Percentiles rank a stretch among this genome's conserved stretches.
Evolutionary conservation across 2,113 vertebrate genomes (phyloP).

Genomic region (Piprites chloris): DNA sequence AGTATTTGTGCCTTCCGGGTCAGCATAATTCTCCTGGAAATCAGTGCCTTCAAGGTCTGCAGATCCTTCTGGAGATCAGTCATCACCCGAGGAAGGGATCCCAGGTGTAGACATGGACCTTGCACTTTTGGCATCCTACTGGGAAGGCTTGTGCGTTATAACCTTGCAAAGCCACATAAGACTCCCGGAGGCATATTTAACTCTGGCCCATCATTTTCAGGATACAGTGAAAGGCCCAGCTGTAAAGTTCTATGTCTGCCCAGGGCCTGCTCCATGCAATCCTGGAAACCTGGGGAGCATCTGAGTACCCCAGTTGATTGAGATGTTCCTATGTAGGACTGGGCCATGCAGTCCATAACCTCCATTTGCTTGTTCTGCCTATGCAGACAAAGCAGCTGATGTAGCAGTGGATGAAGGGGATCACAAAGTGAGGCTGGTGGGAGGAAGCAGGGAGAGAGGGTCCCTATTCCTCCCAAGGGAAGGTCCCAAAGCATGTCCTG

Average conservation of each 20-base stretch:
- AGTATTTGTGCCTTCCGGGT: background rate
- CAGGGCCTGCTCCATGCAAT: background rate
- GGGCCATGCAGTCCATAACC: background rate
- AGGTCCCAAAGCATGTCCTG: accelerated
- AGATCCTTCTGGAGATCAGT: background rate
- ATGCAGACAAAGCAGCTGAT: background rate
- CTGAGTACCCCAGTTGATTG: background rate
- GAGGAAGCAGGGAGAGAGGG: background rate
- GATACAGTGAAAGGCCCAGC: background rate
- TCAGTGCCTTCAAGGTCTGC: background rate
- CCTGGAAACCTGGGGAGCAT: background rate
- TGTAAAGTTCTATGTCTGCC: background rate
- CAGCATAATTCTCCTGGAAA: background rate
- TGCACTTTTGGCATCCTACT: background rate
- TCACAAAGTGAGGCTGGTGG: background rate
- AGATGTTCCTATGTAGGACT: background rate
- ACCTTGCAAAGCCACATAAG: background rate
- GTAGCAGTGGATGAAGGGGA: background rate
- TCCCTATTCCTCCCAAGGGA: background rate
- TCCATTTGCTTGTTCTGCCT: background rate
- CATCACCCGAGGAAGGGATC: background rate
- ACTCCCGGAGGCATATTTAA: background rate
- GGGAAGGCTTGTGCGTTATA: background rate
- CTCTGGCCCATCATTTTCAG: background rate
- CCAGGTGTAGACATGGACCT: background rate